Conservation (phyloP, 2,113 vertebrate genomes). For the Illadopsis cleaveri region DNA sequence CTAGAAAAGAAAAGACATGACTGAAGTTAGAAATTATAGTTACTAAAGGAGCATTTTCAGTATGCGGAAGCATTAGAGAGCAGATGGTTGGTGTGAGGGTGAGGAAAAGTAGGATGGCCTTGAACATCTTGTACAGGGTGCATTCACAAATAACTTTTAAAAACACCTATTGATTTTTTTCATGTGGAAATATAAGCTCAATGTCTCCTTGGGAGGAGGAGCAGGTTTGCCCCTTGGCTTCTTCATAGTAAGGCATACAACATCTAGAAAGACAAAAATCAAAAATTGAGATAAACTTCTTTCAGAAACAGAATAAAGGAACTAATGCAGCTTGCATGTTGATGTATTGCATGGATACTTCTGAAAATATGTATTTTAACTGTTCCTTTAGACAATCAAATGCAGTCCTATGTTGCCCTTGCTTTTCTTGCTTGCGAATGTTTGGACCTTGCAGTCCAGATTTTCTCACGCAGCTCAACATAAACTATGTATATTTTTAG, state of each 20-base stretch:
- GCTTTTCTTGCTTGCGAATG: too few species aligned
- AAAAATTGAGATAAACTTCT: background rate
- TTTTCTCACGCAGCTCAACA: too few species aligned
- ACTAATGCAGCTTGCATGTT: background rate
- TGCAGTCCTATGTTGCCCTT: background rate
- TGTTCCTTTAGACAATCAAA: background rate
- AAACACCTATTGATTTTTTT: background rate
- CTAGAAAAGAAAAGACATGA: background rate
- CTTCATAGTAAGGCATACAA: background rate
- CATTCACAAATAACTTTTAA: background rate
- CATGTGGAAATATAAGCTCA: background rate
- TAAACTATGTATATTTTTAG: too few species aligned
- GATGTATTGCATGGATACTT: background rate
- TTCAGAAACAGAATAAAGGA: background rate
- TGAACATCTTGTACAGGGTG: background rate
- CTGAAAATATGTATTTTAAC: background rate
- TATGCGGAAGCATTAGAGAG: background rate
- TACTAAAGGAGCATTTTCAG: background rate
- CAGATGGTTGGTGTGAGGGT: background rate
- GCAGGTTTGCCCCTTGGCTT: background rate
- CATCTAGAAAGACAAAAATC: background rate
- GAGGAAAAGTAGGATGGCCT: background rate
- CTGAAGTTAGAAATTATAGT: background rate
- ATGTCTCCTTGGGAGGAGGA: background rate
- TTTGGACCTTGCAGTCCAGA: too few species aligned